Evolutionary conservation across 1,140 invertebrate species (phyloP).

Genomic region (Babylonia areolata): DNA sequence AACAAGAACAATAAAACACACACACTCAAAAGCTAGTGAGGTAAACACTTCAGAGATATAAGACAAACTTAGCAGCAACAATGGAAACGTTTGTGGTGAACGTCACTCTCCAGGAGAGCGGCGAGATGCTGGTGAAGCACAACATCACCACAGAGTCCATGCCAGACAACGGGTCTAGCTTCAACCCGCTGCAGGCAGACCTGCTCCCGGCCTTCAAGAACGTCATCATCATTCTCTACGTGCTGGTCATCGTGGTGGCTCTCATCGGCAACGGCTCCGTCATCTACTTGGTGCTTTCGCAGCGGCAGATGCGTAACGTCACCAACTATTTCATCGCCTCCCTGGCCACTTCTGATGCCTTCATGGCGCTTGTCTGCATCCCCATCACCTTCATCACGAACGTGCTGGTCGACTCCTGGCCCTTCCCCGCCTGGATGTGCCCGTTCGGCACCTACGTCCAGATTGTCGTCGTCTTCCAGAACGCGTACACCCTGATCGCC

Average conservation of each 20-base stretch:
- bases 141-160: background rate
- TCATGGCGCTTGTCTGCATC: constrained; percentile 94
- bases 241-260: constrained; percentile 61
- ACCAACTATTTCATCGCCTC: constrained; percentile 98
- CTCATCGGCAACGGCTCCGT: constrained; percentile 93
- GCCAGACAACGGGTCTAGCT: background rate
- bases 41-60: too few relatives aligned
- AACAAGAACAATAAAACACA: too few relatives aligned
- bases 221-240: constrained; percentile 68
- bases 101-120: background rate
- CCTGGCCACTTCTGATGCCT: constrained; percentile 94
- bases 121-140: background rate
- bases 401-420: constrained; percentile 90
- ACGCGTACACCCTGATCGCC: constrained; percentile 93
- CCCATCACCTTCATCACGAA: constrained; percentile 95
- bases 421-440: constrained; percentile 92
- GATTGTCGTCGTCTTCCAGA: constrained; percentile 96
- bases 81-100: background rate
- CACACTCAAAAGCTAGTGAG: too few relatives aligned
- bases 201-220: constrained; percentile 39
- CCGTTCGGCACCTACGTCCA: constrained; percentile 90
- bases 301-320: constrained; percentile 91
- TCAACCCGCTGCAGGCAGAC: background rate
- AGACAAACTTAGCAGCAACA: background rate
- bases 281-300: constrained; percentile 88